Evolutionary conservation across 2,113 vertebrate species (phyloP).

Genomic region (Mustela nigripes): DNA sequence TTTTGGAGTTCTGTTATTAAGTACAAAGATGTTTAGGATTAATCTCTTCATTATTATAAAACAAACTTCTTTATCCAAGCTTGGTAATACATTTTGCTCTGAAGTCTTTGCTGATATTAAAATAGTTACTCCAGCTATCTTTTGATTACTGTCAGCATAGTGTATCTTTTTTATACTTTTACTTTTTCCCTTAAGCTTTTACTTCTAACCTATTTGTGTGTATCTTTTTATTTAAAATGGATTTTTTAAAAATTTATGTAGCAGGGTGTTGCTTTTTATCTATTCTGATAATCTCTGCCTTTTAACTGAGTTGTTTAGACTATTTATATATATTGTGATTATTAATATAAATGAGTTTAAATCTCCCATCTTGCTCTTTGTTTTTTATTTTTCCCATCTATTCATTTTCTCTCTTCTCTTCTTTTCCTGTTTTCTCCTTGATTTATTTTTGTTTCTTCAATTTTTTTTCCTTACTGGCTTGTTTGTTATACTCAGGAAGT

Average conservation of each 20-base stretch:
- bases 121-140: background rate
- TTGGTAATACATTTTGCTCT: background rate
- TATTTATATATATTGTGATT: background rate
- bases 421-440: background rate
- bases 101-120: background rate
- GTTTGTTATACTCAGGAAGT: background rate
- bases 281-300: background rate
- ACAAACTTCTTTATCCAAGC: background rate
- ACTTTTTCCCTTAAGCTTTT: background rate
- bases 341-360: background rate
- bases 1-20: constrained; percentile 4
- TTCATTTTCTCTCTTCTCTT: background rate
- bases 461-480: background rate
- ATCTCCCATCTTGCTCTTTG: background rate
- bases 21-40: background rate
- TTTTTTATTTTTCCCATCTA: background rate
- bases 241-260: background rate
- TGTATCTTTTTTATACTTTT: background rate
- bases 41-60: background rate
- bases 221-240: constrained; percentile 16
- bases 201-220: background rate
- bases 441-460: background rate
- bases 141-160: background rate
- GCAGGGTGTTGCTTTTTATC: background rate
- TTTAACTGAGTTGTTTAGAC: background rate